Evolutionary conservation across 2,888 invertebrate genomes (phyloP).

Genomic region (Noctua comes): DNA sequence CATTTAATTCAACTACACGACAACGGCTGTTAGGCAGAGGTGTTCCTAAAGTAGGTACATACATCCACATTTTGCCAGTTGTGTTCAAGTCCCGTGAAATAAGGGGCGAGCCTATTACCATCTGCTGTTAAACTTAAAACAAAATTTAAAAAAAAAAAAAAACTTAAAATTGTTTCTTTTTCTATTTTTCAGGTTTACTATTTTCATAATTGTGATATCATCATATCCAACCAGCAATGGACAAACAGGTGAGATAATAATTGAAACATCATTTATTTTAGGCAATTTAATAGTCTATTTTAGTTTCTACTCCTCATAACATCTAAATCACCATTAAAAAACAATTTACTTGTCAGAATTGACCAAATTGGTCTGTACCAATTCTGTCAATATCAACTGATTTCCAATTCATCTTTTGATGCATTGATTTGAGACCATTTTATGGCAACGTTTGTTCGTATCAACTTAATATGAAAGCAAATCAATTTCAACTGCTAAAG

Average conservation of each 20-base stretch:
- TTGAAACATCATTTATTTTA: background rate
- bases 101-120: background rate
- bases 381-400: conserved; percentile 48
- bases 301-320: background rate
- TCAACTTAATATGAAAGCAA: background rate
- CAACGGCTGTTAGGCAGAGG: too few relatives aligned
- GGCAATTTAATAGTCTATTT: background rate
- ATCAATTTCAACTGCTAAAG: background rate
- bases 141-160: too few relatives aligned
- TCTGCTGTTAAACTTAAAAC: background rate
- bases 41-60: too few relatives aligned
- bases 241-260: conserved; percentile 55
- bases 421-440: conserved; percentile 24
- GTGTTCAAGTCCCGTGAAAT: background rate
- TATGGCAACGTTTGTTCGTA: conserved; percentile 8
- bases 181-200: conserved; percentile 56
- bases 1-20: too few relatives aligned
- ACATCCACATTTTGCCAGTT: background rate
- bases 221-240: conserved; percentile 55
- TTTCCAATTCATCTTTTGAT: conserved; percentile 37
- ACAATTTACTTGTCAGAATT: conserved; percentile 36
- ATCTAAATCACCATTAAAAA: conserved; percentile 28
- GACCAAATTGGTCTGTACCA: conserved; percentile 45
- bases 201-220: conserved; percentile 54
- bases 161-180: too few relatives aligned